A percentile compares a stretch with the other conserved stretches of the same genome.
These are phyloP conservation scores for Ictalurus punctatus DNA, from an alignment of 2,113 vertebrate genomes.

Conservation along the genomic window DNA sequence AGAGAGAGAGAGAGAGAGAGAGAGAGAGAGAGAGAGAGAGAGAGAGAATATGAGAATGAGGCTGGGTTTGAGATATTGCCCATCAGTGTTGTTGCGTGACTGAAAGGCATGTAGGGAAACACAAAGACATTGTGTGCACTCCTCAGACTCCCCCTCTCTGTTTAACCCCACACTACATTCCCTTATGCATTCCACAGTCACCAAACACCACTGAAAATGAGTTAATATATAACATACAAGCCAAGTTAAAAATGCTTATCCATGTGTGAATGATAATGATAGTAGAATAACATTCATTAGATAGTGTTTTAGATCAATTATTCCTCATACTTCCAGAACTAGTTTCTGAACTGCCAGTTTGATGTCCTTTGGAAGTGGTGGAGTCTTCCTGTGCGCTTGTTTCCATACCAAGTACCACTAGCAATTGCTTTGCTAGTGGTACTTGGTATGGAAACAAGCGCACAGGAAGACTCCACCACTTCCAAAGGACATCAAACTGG, in stretches of 20 bases:
- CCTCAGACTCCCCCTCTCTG: constrained; percentile 31
- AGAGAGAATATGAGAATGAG: too few relatives aligned
- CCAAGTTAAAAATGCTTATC: background rate
- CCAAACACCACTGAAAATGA: background rate
- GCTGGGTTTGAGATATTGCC: constrained; percentile 15
- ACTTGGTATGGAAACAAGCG: too few relatives aligned
- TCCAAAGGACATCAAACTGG: too few relatives aligned
- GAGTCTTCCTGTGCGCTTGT: background rate
- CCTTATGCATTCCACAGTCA: constrained; percentile 52
- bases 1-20: constrained; percentile 15
- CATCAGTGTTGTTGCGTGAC: constrained; percentile 45
- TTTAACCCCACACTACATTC: constrained; percentile 54
- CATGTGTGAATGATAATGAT: background rate
- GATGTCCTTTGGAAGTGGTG: background rate
- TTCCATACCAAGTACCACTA: background rate
- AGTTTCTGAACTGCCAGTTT: background rate
- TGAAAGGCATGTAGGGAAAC: constrained; percentile 14
- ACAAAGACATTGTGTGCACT: constrained; percentile 39
- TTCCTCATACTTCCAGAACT: background rate
- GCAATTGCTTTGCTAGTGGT: too few relatives aligned
- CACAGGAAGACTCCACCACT: too few relatives aligned
- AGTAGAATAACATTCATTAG: background rate
- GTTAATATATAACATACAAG: background rate
- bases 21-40: too few relatives aligned
- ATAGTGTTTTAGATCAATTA: background rate